These are phyloP conservation scores for Donacobius atricapilla DNA, from an alignment of 2,113 vertebrate species.

Conservation along the genomic window DNA sequence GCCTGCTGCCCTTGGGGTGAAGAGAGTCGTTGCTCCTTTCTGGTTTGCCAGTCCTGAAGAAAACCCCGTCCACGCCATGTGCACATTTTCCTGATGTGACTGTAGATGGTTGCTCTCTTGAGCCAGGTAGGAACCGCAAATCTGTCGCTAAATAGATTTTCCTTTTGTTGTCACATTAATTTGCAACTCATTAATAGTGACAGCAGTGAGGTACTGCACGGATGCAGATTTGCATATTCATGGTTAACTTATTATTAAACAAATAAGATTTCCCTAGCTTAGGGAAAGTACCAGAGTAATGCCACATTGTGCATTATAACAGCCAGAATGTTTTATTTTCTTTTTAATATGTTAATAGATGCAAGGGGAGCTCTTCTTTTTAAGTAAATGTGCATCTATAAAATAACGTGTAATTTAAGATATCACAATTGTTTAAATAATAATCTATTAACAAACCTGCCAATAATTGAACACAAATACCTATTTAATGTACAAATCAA, in stretches of 20 bases:
- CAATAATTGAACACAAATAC: conserved; percentile 72
- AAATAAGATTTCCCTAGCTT: conserved; percentile 82
- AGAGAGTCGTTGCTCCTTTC: accelerated
- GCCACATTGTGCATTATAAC: conserved; percentile 75
- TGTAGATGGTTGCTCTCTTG: conserved; percentile 41
- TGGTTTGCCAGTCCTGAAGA: not conserved
- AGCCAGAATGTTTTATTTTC: conserved; percentile 74
- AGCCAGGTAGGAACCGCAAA: conserved; percentile 71
- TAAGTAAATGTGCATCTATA: conserved; percentile 69
- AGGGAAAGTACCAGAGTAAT: conserved; percentile 74
- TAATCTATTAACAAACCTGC: conserved; percentile 72
- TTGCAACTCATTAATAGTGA: conserved; percentile 84
- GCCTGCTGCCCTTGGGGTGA: not conserved
- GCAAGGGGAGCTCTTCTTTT: conserved; percentile 61
- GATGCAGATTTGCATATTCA: conserved; percentile 81
- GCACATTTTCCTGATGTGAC: not conserved
- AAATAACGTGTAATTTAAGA: conserved; percentile 70
- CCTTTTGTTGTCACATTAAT: conserved; percentile 83
- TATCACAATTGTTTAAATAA: conserved; percentile 72
- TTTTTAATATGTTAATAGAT: conserved; percentile 79
- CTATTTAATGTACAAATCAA: conserved; percentile 70
- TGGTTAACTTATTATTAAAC: conserved; percentile 81
- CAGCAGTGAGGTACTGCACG: conserved; percentile 77
- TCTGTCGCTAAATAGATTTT: conserved; percentile 80
- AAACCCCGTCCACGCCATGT: not conserved